Evolutionary conservation across 2,888 invertebrate genomes (phyloP), one percentile per base, ranked within the genome.

Genomic region (Hypomecis punctinalis): DNA sequence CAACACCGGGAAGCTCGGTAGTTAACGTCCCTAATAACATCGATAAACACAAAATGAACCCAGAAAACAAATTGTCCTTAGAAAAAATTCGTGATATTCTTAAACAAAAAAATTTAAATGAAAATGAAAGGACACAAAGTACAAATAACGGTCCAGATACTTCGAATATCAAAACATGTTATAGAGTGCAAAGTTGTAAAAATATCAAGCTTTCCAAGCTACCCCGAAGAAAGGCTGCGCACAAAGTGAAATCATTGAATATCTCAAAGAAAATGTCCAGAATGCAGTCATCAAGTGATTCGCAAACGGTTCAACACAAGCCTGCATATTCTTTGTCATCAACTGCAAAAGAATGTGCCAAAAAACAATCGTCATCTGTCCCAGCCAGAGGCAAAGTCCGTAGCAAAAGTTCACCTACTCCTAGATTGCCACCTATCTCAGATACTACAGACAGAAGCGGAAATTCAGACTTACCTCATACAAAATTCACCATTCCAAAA

Each of bases 1-100:
- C 85, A n/a, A 93, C 93, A 10, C 93, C 93, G 13, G 83, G 87
- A 5, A 93, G 92, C 72, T 93, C 93, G 0, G 83, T 93, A 57
- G 83, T 93, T 40, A 87, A 93, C 68, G 80, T 86, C 0, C 79
- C 86, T 9, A 79, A 76, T 42, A 93, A 93, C 75, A 67, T 81
- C 10, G 73, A 78, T 48, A 74, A 71, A 37, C 73, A 71, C 39
- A 82, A 79, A 67, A 39, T 73, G n/a, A 63, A 62, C 5, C 8
- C 78, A 37, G 73, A 79, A 36, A 82, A 79, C 52, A 86, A 84
- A 73, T 85, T 91, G 72, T 90, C 91, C 6, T 76, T 91, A 56
- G 83, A 91, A 74, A 84, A 90, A 78, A 80, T 91, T 46, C 89
- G 88, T 76, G 76, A 78, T 62, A 66, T 83, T 63, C 60, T 92